Percentiles rank a stretch among this genome's conserved stretches.
phyloP scores from a whole-genome alignment of 1,140 invertebrate genomes.

The Euura saliciscinereae region DNA sequence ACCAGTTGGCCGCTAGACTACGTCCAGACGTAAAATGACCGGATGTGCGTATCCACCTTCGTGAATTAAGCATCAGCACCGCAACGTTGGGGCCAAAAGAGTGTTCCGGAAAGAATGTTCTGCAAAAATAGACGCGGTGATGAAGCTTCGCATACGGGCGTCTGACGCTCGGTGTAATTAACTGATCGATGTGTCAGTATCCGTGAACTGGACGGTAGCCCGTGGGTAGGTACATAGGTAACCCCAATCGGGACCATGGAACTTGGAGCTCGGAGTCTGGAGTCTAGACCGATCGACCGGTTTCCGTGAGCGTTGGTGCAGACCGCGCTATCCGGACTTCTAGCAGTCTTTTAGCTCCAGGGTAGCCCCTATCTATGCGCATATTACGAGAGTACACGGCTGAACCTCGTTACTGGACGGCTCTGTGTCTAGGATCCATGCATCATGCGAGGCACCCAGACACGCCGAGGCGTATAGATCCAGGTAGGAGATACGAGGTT shows the following conservation, averaged over 20 bases:
- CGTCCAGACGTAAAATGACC: not conserved
- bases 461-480: not conserved
- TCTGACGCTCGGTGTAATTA: not conserved
- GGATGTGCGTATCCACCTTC: not conserved
- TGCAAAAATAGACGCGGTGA: not conserved
- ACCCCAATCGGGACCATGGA: not conserved
- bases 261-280: not conserved
- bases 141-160: not conserved
- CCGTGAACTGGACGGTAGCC: no score
- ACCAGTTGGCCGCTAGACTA: no score
- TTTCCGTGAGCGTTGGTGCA: slow-evolving; percentile 8
- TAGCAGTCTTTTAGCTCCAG: not conserved
- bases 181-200: not conserved
- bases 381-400: no score
- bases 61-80: no score
- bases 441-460: not conserved
- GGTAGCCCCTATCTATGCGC: no score
- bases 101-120: not conserved
- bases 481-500: not conserved
- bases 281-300: slow-evolving; percentile 47
- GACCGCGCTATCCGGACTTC: not conserved
- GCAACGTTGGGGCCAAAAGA: not conserved
- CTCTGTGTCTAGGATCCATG: not conserved
- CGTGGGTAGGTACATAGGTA: not conserved
- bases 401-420: no score